Evolutionary conservation across 2,888 invertebrate genomes (phyloP).

Genomic region (Mythimna impura): DNA sequence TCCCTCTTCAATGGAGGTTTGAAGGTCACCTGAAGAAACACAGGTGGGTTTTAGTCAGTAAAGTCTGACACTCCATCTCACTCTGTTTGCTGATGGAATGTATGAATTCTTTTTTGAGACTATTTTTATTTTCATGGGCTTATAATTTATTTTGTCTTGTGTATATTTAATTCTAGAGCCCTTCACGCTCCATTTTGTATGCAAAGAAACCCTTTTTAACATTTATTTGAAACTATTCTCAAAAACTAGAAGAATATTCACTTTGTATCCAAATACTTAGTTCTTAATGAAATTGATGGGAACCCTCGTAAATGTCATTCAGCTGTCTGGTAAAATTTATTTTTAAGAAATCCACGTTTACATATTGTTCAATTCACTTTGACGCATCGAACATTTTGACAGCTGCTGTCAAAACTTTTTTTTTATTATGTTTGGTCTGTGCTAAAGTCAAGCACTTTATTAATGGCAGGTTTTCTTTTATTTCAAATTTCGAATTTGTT

Average conservation of each 20-base stretch:
- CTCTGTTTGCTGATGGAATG: no score
- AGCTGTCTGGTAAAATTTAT: constrained; percentile 50
- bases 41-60: no score
- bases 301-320: constrained; percentile 58
- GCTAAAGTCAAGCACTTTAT: constrained; percentile 4
- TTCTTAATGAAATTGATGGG: constrained; percentile 22
- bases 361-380: constrained; percentile 41
- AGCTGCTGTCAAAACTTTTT: constrained; percentile 32
- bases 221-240: constrained; percentile 31
- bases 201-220: constrained; percentile 13
- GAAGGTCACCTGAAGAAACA: no score
- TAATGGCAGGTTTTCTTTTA: not conserved
- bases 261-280: constrained; percentile 39
- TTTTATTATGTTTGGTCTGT: not conserved
- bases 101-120: no score
- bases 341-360: constrained; percentile 30
- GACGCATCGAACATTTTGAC: constrained; percentile 42
- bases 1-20: no score
- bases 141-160: not conserved
- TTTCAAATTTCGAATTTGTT: constrained; percentile 10
- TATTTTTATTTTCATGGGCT: not conserved
- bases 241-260: constrained; percentile 36
- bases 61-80: no score
- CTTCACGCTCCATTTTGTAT: constrained; percentile 1
- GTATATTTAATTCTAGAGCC: constrained; percentile 11